These are phyloP conservation scores for Sepiola atlantica DNA, from an alignment of 2,888 invertebrate species.

Conservation along the genomic window DNA sequence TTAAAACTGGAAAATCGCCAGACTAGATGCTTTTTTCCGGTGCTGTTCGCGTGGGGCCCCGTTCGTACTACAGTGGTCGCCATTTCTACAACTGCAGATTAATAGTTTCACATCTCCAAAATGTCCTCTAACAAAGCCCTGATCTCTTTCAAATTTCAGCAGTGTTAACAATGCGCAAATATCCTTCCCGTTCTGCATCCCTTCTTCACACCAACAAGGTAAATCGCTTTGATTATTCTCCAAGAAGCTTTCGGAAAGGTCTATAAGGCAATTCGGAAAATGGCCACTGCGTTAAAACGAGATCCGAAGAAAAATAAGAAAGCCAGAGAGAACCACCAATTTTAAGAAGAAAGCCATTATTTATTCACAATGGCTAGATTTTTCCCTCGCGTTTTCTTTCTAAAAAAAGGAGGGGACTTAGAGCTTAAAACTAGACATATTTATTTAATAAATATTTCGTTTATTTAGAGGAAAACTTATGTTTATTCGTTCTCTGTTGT, in stretches of 20 bases:
- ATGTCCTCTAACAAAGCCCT: slow-evolving; percentile 46
- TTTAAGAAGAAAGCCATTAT: too few relatives aligned
- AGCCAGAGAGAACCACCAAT: not conserved
- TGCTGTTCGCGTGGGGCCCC: not conserved
- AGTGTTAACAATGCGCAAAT: slow-evolving; percentile 3
- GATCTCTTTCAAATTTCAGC: not conserved
- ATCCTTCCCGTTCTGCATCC: slow-evolving; percentile 32
- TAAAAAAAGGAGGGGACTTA: not conserved
- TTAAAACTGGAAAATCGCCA: not conserved
- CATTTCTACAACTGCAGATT: not conserved
- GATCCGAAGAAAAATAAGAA: not conserved
- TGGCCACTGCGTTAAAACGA: not conserved
- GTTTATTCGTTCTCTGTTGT: not conserved
- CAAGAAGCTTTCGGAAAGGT: not conserved
- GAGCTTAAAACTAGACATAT: not conserved
- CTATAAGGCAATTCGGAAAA: not conserved
- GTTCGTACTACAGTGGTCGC: not conserved
- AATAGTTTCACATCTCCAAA: not conserved
- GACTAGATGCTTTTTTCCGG: not conserved
- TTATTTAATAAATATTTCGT: not conserved
- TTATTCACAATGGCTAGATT: slow-evolving; percentile 13
- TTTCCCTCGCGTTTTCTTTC: not conserved
- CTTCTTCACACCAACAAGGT: not conserved
- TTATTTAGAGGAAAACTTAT: not conserved
- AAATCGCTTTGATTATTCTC: slow-evolving; percentile 20